Conservation (phyloP, 2,113 vertebrate species). For the Mastomys coucha region DNA sequence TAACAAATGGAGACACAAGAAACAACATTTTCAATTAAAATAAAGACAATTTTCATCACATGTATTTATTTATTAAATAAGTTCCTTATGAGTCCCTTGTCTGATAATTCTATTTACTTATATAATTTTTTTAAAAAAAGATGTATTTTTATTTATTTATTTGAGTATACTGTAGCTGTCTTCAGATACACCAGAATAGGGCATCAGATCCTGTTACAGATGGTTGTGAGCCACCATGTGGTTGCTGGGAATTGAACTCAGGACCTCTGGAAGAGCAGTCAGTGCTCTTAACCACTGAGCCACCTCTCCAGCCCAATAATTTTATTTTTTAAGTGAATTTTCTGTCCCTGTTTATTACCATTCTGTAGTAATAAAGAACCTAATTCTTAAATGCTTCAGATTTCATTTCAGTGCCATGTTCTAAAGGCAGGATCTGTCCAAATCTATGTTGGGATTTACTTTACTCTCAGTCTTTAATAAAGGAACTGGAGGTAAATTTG, state of each 20-base stretch:
- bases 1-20: conserved; percentile 50
- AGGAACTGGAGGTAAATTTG: conserved; percentile 11
- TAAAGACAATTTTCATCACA: conserved; percentile 65
- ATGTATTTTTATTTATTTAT: too few species aligned
- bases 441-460: neutral
- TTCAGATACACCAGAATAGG: too few species aligned
- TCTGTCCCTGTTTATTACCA: conserved; percentile 20
- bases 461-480: conserved; percentile 38
- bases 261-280: too few species aligned
- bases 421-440: neutral
- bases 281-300: too few species aligned
- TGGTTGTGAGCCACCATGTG: too few species aligned
- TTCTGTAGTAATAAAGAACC: neutral
- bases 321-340: conserved; percentile 44
- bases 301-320: neutral
- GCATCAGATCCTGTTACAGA: too few species aligned
- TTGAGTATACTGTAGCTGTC: too few species aligned
- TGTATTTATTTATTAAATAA: conserved; percentile 41
- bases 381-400: conserved; percentile 46
- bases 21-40: neutral
- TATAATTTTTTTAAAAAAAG: too few species aligned
- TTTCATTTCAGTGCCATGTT: conserved; percentile 41
- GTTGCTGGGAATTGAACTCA: too few species aligned
- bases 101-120: neutral
- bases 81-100: conserved; percentile 10